These are phyloP conservation scores for Himalopsyche phryganea DNA, from an alignment of 1,140 invertebrate species.

Conservation along the genomic window DNA sequence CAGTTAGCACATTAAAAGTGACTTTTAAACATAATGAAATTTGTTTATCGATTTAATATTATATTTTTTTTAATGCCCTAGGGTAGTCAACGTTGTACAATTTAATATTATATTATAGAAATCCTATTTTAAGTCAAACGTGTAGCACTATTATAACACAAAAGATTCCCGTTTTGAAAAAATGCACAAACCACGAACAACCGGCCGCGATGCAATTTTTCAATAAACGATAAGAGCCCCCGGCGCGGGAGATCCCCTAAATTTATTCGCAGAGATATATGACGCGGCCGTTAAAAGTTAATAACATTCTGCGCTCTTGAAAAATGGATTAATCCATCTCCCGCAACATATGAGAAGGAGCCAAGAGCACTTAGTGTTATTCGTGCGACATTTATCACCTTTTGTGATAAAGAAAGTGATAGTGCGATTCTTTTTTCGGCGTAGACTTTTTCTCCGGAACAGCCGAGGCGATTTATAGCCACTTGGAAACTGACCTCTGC, in stretches of 20 bases:
- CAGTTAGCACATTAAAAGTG: too few relatives aligned
- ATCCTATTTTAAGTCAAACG: too few relatives aligned
- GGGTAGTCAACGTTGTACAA: too few relatives aligned
- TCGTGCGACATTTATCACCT: conserved; percentile 34
- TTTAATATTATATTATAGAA: too few relatives aligned
- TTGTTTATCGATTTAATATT: too few relatives aligned
- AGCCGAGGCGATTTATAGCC: conserved; percentile 22
- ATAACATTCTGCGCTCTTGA: conserved; percentile 33
- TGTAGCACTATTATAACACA: too few relatives aligned
- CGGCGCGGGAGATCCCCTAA: background rate
- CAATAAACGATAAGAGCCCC: too few relatives aligned
- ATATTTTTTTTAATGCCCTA: too few relatives aligned
- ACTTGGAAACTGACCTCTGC: conserved; percentile 7
- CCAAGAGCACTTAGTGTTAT: conserved; percentile 24
- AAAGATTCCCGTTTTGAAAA: too few relatives aligned
- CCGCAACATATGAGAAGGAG: conserved; percentile 16
- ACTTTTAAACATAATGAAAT: too few relatives aligned
- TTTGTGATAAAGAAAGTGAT: conserved; percentile 18
- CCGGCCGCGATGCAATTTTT: too few relatives aligned
- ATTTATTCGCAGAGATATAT: conserved; percentile 22
- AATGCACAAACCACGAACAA: too few relatives aligned
- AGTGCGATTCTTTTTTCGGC: conserved; percentile 10
- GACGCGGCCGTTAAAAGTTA: conserved; percentile 32
- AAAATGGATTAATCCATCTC: conserved; percentile 35
- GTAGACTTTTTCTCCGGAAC: conserved; percentile 2